phyloP scores from a whole-genome alignment of 2,888 invertebrate species.

The Horisme vitalbata region DNA sequence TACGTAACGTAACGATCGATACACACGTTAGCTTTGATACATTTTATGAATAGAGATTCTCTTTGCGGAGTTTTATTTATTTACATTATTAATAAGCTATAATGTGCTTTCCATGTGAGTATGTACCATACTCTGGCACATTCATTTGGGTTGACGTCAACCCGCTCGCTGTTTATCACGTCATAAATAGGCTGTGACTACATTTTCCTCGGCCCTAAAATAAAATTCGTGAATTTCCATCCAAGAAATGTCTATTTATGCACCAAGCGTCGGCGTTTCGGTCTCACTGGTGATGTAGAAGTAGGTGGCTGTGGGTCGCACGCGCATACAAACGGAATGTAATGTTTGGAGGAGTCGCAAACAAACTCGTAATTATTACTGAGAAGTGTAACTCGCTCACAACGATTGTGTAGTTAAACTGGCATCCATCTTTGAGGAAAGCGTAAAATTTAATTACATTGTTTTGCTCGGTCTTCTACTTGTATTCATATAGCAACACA shows the following conservation, averaged over 20 bases:
- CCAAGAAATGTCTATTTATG: constrained; percentile 76
- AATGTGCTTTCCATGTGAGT: constrained; percentile 2
- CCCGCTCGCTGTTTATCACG: constrained; percentile 48
- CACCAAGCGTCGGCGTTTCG: constrained; percentile 65
- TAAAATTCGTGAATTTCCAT: constrained; percentile 69
- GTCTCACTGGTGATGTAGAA: constrained; percentile 52
- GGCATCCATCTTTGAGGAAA: constrained; percentile 50
- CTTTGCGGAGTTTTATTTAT: not conserved
- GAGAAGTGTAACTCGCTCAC: constrained; percentile 57
- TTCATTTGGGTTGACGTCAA: constrained; percentile 37
- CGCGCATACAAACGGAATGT: constrained; percentile 69
- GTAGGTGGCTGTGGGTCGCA: constrained; percentile 60
- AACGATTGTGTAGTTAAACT: constrained; percentile 57
- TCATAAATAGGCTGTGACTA: constrained; percentile 57
- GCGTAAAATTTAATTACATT: constrained; percentile 40
- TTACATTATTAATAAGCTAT: not conserved
- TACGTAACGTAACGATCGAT: constrained; percentile 29
- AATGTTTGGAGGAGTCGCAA: constrained; percentile 75
- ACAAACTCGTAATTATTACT: constrained; percentile 64
- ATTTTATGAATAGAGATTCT: constrained; percentile 19
- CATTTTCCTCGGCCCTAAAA: constrained; percentile 50
- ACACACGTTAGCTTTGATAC: constrained; percentile 24
- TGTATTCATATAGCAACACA: constrained; percentile 8
- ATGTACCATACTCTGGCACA: constrained; percentile 10
- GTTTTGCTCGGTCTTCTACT: constrained; percentile 30